Base-by-base conservation (phyloP, 1,140 invertebrate species). In the Battus philenor region DNA sequence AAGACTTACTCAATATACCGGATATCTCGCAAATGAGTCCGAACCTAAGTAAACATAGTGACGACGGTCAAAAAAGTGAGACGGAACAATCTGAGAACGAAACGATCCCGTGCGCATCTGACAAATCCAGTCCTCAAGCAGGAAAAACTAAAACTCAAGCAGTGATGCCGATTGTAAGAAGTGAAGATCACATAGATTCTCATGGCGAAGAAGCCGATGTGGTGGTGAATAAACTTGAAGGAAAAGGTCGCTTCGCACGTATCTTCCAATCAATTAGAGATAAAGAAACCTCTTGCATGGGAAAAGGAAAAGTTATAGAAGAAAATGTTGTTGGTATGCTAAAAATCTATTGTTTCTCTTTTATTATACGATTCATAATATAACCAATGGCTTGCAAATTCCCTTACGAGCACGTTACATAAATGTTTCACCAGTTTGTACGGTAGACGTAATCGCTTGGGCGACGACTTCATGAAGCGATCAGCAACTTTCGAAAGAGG, bases 241-340 rank as follows among this genome's bases (percentile, higher is more conserved):
- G 81, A 26, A 83, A 86, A 48, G 84, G 84, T 17, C 70, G 82
- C 16, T 82, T 86, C 45, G 70, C 77, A 0, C 68, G 72, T 26
- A 75, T 86, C 10, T 86, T 86, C 30, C 71, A 80, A 43, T 73
- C 77, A 0, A 73, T 86, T 27, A 60, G 66, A 46, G 78, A 85
- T 36, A 84, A 86, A 51, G 81, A 86, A 56, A 65, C 77, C 39
- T 86, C 84, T 13, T 86, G 84, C 39, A 86, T 86, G 68, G 74
- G 84, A 11, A 86, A 77, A 53, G 79, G 79, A 9, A 85, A 83
- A 61, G 82, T 85, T 12, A 81, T 85, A 34, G 78, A 83, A 60
- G 74, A 81, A 46, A 61, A 68, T 44, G 57, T 76, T 55, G 54
- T 61, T 55, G 75, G 75, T 78, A 57, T 44, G 57, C 56, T 43